These are phyloP conservation scores for Caenorhabditis remanei DNA, from an alignment of 1,140 invertebrate species.

Conservation along the genomic window DNA sequence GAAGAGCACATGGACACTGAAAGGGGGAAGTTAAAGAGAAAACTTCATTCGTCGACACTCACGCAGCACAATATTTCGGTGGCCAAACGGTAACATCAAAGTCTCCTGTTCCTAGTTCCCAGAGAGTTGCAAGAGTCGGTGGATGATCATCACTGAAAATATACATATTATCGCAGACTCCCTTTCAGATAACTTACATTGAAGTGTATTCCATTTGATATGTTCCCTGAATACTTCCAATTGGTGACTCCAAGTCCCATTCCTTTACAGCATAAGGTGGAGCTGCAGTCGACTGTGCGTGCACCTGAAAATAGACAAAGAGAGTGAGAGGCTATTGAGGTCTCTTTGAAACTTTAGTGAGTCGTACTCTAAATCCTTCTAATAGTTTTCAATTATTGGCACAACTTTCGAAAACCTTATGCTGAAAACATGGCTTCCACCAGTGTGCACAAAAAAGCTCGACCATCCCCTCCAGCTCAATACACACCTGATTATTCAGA, in stretches of 20 bases:
- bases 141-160: constrained; percentile 23
- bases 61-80: constrained; percentile 25
- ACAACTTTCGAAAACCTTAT: no score
- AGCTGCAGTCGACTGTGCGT: not conserved
- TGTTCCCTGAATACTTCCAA: not conserved
- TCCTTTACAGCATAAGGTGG: not conserved
- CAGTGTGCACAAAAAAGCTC: no score
- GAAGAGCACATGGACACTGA: constrained; percentile 26
- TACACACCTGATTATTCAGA: not conserved
- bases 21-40: not conserved
- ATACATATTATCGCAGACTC: not conserved
- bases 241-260: not conserved
- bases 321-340: no score
- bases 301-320: not conserved
- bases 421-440: no score
- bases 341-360: no score
- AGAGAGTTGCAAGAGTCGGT: not conserved
- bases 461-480: no score
- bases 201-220: not conserved
- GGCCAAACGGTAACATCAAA: constrained; percentile 18
- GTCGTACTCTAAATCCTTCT: no score
- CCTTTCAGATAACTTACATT: not conserved
- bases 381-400: no score
- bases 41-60: not conserved
- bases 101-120: not conserved